Percentiles rank a stretch among this genome's conserved stretches.
Conservation (phyloP, 1,140 invertebrate genomes). For the Conus betulinus region DNA sequence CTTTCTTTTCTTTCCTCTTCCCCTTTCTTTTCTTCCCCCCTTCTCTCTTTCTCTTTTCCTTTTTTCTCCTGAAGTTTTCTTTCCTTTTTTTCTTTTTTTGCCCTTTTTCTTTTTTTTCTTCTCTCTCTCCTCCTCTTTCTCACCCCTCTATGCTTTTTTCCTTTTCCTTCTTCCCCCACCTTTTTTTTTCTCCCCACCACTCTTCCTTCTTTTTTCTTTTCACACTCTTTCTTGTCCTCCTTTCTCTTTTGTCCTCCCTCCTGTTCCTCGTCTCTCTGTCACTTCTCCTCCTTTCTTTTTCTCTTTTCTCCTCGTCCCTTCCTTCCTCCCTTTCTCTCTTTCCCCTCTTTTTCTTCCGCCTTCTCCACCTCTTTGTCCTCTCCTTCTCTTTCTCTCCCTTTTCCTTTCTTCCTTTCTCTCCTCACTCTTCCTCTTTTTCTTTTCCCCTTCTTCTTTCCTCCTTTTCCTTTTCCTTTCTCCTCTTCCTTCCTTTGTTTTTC, state of each 20-base stretch:
- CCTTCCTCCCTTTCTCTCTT: not conserved
- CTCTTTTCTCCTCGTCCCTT: not conserved
- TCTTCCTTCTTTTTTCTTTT: not conserved
- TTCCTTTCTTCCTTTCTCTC: not conserved
- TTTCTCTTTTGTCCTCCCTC: too few species aligned
- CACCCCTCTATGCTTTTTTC: not conserved
- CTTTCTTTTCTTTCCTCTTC: not conserved
- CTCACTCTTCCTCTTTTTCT: too few species aligned
- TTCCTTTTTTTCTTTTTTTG: not conserved
- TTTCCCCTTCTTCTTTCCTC: too few species aligned
- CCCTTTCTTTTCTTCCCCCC: not conserved
- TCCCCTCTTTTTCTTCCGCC: too few species aligned
- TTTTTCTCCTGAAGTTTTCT: not conserved
- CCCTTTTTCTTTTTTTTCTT: not conserved
- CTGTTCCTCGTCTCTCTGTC: too few species aligned
- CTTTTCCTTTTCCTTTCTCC: not conserved
- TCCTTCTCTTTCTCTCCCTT: not conserved
- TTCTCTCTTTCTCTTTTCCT: not conserved
- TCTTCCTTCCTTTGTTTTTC: not conserved
- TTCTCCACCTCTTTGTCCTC: too few species aligned
- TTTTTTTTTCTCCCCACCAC: not conserved
- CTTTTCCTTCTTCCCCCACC: not conserved
- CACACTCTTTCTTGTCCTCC: too few species aligned
- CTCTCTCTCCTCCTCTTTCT: not conserved
- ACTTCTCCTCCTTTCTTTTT: not conserved